These are phyloP conservation scores for Nowickia ferox DNA, from an alignment of 2,888 invertebrate genomes.

Conservation along the genomic window DNA sequence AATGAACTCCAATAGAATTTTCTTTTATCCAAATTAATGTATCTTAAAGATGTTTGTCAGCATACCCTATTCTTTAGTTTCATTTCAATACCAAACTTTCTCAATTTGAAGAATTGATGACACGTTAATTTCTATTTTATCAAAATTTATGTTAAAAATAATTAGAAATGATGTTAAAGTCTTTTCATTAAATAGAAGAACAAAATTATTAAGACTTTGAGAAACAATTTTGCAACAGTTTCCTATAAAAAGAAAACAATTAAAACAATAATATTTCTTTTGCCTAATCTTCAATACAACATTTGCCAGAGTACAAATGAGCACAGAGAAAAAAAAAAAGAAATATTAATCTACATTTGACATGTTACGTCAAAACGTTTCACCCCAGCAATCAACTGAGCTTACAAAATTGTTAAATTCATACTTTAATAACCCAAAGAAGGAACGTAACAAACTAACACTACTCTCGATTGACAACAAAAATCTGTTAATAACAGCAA, in stretches of 20 bases:
- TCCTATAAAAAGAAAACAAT: not conserved
- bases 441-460: constrained; percentile 3
- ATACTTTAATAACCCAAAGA: constrained; percentile 44
- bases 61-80: too few species aligned
- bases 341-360: constrained; percentile 57
- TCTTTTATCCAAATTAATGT: too few species aligned
- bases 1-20: too few species aligned
- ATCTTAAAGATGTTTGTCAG: too few species aligned
- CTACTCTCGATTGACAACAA: constrained; percentile 49
- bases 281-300: constrained; percentile 3
- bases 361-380: constrained; percentile 63
- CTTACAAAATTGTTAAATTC: constrained; percentile 54
- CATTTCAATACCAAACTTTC: too few species aligned
- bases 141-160: too few species aligned
- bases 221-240: not conserved
- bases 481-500: constrained; percentile 32
- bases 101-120: too few species aligned
- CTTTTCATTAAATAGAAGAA: too few species aligned
- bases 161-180: too few species aligned
- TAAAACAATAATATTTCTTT: not conserved
- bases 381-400: constrained; percentile 54
- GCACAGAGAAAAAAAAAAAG: not conserved
- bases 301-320: constrained; percentile 17
- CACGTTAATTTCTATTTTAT: too few species aligned
- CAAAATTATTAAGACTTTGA: not conserved